Evolutionary conservation across 2,113 vertebrate species (phyloP).

Genomic region (Bagarius yarrelli): DNA sequence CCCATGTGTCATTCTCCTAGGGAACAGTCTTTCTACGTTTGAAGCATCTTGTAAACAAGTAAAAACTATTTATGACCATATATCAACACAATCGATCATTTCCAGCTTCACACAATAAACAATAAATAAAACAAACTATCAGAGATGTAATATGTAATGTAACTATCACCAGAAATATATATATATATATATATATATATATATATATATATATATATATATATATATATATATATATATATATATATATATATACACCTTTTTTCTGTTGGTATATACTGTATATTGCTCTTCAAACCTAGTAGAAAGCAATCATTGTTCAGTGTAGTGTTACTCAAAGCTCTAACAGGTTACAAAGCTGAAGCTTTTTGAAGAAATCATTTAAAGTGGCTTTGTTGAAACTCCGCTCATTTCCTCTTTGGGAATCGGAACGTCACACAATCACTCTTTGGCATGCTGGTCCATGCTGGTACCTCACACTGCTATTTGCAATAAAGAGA

Average conservation of each 20-base stretch:
- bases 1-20: conserved; percentile 51
- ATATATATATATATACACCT: conserved; percentile 13
- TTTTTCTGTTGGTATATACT: no score
- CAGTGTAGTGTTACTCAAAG: conserved; percentile 34
- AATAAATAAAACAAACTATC: conserved; percentile 28
- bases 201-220: no score
- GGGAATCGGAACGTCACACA: conserved; percentile 32
- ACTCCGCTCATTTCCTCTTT: conserved; percentile 47
- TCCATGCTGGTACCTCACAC: neutral
- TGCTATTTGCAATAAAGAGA: conserved; percentile 7
- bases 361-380: conserved; percentile 23
- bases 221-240: no score
- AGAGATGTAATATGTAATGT: neutral
- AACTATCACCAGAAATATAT: neutral
- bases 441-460: conserved; percentile 38
- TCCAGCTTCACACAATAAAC: conserved; percentile 2
- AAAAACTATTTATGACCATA: conserved; percentile 23
- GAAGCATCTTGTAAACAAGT: conserved; percentile 12
- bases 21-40: no score
- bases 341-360: conserved; percentile 11
- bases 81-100: conserved; percentile 31
- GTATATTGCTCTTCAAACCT: neutral
- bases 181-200: no score
- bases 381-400: conserved; percentile 49
- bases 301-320: neutral